Base-by-base conservation (phyloP, 2,113 vertebrate genomes). In the Turnix velox region DNA sequence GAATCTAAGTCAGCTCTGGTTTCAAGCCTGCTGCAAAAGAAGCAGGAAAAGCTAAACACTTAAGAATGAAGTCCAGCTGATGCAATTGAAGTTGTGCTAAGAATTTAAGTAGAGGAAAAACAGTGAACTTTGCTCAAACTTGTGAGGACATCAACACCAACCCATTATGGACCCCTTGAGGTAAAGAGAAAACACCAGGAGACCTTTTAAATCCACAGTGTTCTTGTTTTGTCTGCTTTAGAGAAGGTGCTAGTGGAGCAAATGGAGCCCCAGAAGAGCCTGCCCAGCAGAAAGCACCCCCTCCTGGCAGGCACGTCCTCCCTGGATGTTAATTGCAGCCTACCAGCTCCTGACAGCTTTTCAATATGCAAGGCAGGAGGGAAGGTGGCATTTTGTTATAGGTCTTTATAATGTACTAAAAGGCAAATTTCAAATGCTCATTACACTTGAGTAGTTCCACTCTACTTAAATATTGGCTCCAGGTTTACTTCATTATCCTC, bases 401-500 rank as follows among this genome's bases (percentile, higher is more conserved):
- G 23, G 55, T 86, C 75, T 96, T 96, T 90, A 82, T 87, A 81
- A 97, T 89, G 55, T 81, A 88, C 82, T 83, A 94, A 96, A 95
- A 94, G 18, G 66, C 65, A 96, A 96, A 96, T 89, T 95, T 94
- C 55, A 96, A 95, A 93, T 77, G 54, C 43, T 86, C 52, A 88
- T 96, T 95, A 90, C 52, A 46, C 35, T 95, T 40, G 58, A 97
- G 92, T 85, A 90, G 42, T 65, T 96, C 48, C 62, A 61, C 66
- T 93, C 67, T 68, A 62, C 67, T 93, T 92, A 95, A 89, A 92
- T 75, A 80, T 42, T 37, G 37, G 87, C 61, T 90, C 91, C 76
- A 83, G 88, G 59, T 92, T 96, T 97, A 72, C 86, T 96, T 96
- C 87, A 96, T 97, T 97, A 96, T 94, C 88, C 87, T 95, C 92